These are phyloP conservation scores for Strigops habroptila DNA, from an alignment of 2,113 vertebrate genomes.

Conservation along the genomic window DNA sequence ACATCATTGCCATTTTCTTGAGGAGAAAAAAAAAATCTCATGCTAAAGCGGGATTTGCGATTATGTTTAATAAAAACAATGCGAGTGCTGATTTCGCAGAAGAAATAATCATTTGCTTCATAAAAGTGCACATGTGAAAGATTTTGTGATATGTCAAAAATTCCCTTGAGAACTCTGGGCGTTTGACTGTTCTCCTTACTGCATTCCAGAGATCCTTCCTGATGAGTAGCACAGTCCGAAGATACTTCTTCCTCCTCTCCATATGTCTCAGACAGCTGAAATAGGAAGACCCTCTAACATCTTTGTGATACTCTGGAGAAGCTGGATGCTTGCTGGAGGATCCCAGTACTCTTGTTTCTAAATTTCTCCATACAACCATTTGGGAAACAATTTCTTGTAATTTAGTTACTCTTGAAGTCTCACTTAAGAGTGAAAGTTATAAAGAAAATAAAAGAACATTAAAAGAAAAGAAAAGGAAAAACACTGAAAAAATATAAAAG, in stretches of 20 bases:
- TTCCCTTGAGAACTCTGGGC: accelerated
- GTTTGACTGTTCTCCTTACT: background rate
- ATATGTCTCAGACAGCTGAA: background rate
- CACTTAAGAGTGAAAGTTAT: background rate
- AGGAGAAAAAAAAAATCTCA: background rate
- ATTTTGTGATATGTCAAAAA: background rate
- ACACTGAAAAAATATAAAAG: background rate
- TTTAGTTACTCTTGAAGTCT: background rate
- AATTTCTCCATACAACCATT: background rate
- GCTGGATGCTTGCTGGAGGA: background rate
- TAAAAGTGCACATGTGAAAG: background rate
- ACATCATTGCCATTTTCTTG: background rate
- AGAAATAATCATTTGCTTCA: background rate
- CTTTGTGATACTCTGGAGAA: background rate
- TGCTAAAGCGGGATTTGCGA: background rate
- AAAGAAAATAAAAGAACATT: background rate
- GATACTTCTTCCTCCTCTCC: background rate
- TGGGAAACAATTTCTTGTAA: background rate
- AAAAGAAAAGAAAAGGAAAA: background rate
- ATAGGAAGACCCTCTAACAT: background rate
- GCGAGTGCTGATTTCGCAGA: background rate
- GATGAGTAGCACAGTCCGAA: background rate
- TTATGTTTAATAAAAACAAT: background rate
- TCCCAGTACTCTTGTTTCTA: background rate
- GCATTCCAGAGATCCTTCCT: background rate